Evolutionary conservation across 2,888 invertebrate genomes (phyloP), one percentile per base, ranked within the genome.

Genomic region (Lasioglossum lativentre): DNA sequence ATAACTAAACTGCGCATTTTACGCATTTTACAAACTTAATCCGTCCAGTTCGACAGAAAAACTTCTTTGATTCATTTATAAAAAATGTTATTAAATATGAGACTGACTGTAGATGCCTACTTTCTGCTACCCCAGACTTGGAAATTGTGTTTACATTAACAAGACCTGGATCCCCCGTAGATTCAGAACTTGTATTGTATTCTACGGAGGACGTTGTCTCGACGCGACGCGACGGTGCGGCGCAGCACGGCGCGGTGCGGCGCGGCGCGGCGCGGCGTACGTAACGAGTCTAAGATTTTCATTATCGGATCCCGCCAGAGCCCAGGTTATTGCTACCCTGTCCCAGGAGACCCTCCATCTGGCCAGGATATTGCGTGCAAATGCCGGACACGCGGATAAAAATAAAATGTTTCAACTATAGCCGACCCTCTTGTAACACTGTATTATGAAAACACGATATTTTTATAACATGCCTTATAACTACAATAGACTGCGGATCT

Each of bases 261-360:
- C 42, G 1, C 42, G 42, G 14, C 42, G 45, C 45, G 45, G 45
- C 16, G 45, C 4, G 1, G 4, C 47, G 23, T 42, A 27, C 6
- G 5, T 73, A 34, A 73, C 72, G 72, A 73, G 72, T 34, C 72
- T 45, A 73, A 73, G 72, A 73, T 73, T 47, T 47, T 47, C 72
- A 73, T 73, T 73, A 47, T 73, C 23, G 34, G 72, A 73, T 47
- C 47, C 72, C 12, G 10, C 63, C 30, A 72, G 47, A 47, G 27
- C 45, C 45, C 42, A 47, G 47, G 47, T 73, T 47, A 34, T 47
- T 73, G 23, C 45, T 73, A 47, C 47, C 34, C 8, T 23, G 47
- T 73, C 72, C 47, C 47, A 19, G 12, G 72, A 47, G 72, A 34
- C 34, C 34, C 10, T 45, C 27, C 30, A n/a, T n/a, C n/a, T n/a